Evolutionary conservation across 1,140 invertebrate genomes (phyloP).

Genomic region (Bombus vancouverensis): DNA sequence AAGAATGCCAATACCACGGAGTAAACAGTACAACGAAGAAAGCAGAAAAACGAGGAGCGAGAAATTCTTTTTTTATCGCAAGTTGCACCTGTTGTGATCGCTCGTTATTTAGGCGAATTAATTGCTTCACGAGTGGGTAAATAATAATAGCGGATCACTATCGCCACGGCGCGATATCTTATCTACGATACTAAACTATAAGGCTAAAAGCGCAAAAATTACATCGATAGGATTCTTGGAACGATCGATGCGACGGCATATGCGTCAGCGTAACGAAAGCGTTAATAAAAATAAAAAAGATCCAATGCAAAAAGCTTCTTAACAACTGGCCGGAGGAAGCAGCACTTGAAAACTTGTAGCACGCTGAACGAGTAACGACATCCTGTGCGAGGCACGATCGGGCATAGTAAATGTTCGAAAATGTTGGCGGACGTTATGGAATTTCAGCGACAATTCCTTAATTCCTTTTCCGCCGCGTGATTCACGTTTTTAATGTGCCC

Average conservation of each 20-base stretch:
- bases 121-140: too few species aligned
- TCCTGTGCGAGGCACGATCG: background rate
- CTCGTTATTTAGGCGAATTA: too few species aligned
- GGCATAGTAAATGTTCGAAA: background rate
- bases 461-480: constrained; percentile 25
- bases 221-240: background rate
- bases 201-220: background rate
- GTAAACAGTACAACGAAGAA: background rate
- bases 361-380: background rate
- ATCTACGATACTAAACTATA: background rate
- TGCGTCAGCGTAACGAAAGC: too few species aligned
- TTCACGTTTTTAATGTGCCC: constrained; percentile 34
- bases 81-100: too few species aligned
- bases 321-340: background rate
- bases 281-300: background rate
- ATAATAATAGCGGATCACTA: too few species aligned
- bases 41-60: rapidly evolving
- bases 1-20: constrained; percentile 8
- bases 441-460: background rate
- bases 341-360: background rate
- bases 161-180: too few species aligned
- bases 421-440: background rate
- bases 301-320: background rate
- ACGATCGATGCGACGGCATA: background rate
- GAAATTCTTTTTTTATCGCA: too few species aligned